A percentile compares a stretch with the other conserved stretches of the same genome.
These are phyloP conservation scores for Oligia strigilis DNA, from an alignment of 2,888 invertebrate species.

Conservation along the genomic window DNA sequence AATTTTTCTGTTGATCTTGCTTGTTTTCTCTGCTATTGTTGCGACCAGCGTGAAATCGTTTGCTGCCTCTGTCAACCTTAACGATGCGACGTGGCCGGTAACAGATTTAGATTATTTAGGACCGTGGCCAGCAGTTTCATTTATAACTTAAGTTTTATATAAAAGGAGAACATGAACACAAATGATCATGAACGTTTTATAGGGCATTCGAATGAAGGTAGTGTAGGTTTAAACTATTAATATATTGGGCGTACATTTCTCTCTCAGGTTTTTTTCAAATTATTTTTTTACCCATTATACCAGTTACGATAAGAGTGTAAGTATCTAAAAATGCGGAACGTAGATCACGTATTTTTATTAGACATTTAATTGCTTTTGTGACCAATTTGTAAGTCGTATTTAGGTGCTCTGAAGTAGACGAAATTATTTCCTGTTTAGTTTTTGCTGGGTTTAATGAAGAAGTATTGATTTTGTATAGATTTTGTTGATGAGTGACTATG, in stretches of 20 bases:
- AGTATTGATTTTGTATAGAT: conserved; percentile 59
- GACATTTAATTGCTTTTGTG: conserved; percentile 66
- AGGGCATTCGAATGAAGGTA: conserved; percentile 23
- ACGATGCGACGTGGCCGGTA: conserved; percentile 70
- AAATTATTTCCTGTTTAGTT: conserved; percentile 75
- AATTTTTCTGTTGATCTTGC: conserved; percentile 78
- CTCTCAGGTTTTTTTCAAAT: conserved; percentile 52
- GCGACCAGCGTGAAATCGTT: conserved; percentile 73
- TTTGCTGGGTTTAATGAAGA: conserved; percentile 68
- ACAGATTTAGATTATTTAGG: conserved; percentile 69
- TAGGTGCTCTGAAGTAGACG: conserved; percentile 66
- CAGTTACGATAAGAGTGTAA: conserved; percentile 47
- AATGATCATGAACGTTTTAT: conserved; percentile 34
- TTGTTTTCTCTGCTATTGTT: conserved; percentile 77
- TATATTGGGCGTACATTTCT: conserved; percentile 58
- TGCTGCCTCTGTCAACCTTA: conserved; percentile 75
- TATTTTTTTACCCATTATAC: conserved; percentile 37
- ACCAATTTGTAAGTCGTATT: conserved; percentile 65
- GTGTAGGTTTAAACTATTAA: conserved; percentile 23
- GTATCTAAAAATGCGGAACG: conserved; percentile 67
- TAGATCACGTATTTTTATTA: conserved; percentile 58
- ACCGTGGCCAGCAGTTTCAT: conserved; percentile 43
- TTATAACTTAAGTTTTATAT: conserved; percentile 43
- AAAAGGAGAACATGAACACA: conserved; percentile 17
- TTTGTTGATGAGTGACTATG: conserved; percentile 32